Percentiles rank a stretch among this genome's conserved stretches.
These are phyloP conservation scores for Bubo blakistoni DNA, from an alignment of 2,113 vertebrate species.

Conservation along the genomic window DNA sequence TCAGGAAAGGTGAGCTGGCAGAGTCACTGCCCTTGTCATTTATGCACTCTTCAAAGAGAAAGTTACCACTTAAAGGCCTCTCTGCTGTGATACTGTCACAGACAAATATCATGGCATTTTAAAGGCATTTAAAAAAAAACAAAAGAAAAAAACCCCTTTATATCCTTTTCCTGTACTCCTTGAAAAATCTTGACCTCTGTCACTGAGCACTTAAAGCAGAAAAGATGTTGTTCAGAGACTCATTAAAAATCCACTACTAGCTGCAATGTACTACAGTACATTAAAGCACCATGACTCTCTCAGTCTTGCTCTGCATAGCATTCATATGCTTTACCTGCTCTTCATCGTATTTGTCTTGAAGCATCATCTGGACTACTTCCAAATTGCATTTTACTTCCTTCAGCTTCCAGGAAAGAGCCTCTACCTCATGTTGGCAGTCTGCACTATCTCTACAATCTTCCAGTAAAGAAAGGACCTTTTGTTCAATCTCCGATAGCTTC, in stretches of 20 bases:
- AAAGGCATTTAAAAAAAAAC: neutral
- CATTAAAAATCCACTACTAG: neutral
- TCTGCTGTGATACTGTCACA: neutral
- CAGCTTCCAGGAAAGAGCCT: conserved; percentile 81
- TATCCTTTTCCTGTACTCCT: neutral
- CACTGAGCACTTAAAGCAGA: neutral
- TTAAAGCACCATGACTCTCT: neutral
- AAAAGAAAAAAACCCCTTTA: neutral
- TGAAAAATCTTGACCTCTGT: neutral
- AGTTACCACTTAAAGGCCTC: neutral
- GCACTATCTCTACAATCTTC: conserved; percentile 51
- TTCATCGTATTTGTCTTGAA: conserved; percentile 77
- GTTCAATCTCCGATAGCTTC: conserved; percentile 87
- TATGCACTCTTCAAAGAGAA: neutral
- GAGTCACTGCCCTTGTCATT: neutral
- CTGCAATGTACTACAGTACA: neutral
- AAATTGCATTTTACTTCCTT: conserved; percentile 83
- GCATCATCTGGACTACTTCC: conserved; percentile 82
- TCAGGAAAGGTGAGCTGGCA: neutral
- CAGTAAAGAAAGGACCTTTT: conserved; percentile 76
- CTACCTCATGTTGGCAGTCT: conserved; percentile 70
- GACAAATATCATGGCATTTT: neutral
- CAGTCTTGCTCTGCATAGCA: neutral
- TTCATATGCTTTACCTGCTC: conserved; percentile 66
- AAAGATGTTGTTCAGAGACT: neutral